Percentiles rank a stretch among this genome's conserved stretches.
Evolutionary conservation across 2,797 vertebrate genomes (phyloP).

Genomic region (Macropodus opercularis): DNA sequence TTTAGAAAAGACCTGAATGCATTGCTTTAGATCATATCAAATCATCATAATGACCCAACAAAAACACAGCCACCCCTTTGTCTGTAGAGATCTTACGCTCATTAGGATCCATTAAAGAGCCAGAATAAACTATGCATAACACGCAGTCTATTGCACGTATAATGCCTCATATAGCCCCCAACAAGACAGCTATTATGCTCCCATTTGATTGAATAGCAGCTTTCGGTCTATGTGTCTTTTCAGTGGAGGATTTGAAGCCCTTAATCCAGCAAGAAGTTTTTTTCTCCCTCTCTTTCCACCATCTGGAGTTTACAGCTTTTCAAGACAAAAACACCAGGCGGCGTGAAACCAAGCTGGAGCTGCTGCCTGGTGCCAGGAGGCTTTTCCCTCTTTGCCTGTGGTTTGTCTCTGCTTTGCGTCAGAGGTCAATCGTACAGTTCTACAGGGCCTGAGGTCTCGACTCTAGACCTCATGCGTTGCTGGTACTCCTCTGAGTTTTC

Average conservation of each 20-base stretch:
- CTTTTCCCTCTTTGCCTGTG: slow-evolving; percentile 29
- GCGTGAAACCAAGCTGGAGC: slow-evolving; percentile 73
- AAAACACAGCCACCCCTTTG: slow-evolving; percentile 59
- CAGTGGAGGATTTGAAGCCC: slow-evolving; percentile 78
- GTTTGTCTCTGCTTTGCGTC: slow-evolving; percentile 61
- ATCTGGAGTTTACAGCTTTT: slow-evolving; percentile 84
- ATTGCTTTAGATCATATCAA: slow-evolving; percentile 62
- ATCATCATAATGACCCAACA: slow-evolving; percentile 69
- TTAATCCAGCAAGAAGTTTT: slow-evolving; percentile 84
- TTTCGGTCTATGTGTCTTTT: slow-evolving; percentile 76
- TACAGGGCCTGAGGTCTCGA: slow-evolving; percentile 23
- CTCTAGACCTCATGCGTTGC: slow-evolving; percentile 28
- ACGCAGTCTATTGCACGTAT: slow-evolving; percentile 70
- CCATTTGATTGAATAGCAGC: slow-evolving; percentile 76
- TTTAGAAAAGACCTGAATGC: slow-evolving; percentile 28
- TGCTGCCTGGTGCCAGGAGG: slow-evolving; percentile 61
- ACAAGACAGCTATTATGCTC: slow-evolving; percentile 74
- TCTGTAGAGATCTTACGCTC: slow-evolving; percentile 65
- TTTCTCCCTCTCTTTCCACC: slow-evolving; percentile 66
- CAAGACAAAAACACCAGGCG: slow-evolving; percentile 82
- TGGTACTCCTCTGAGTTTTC: not conserved
- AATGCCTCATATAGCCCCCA: slow-evolving; percentile 64
- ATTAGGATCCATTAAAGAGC: slow-evolving; percentile 71
- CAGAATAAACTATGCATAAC: slow-evolving; percentile 77
- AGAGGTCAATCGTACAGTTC: slow-evolving; percentile 61